These are phyloP conservation scores for human (Homo sapiens) DNA, from an alignment of 2,113 vertebrate species.

Conservation along the genomic window GRCh38 chr3:105513001-105513500, in stretches of 20 bases:
- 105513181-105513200: neutral
- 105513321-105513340: neutral
- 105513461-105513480: neutral
- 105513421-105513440: neutral
- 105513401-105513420: neutral
- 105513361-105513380: neutral
- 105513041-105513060: neutral
- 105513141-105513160: neutral
- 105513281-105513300: neutral
- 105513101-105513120: neutral
- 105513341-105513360: neutral
- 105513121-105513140: neutral
- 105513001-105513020: slow-evolving; percentile 25
- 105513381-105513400: neutral
- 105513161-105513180: neutral
- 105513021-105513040: neutral
- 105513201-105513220: neutral
- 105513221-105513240: slow-evolving; percentile 1
- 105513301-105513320: neutral
- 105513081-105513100: too few relatives aligned
- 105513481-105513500: neutral
- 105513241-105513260: neutral
- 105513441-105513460: neutral
- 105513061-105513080: neutral
- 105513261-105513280: neutral